Evolutionary conservation across 2,113 vertebrate species (phyloP).

Genomic region (Todiramphus saurophagus): DNA sequence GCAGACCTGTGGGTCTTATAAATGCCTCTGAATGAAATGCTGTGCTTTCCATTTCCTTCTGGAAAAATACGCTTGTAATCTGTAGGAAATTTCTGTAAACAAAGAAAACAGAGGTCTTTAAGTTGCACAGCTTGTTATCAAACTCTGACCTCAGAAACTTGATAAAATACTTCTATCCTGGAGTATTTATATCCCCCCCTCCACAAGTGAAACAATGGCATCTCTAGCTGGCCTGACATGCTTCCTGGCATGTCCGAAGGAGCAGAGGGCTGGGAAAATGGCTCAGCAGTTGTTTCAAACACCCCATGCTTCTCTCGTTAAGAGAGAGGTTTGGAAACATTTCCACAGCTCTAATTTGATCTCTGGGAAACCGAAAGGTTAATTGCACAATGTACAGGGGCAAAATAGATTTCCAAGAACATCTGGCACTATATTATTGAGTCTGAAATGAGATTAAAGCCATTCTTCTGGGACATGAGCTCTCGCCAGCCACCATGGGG

Average conservation of each 20-base stretch:
- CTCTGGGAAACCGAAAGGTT: conserved; percentile 68
- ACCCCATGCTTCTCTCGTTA: conserved; percentile 37
- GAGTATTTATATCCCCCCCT: not conserved
- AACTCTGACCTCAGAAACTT: not conserved
- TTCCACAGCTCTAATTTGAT: conserved; percentile 70
- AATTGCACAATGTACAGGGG: conserved; percentile 66
- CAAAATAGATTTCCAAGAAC: conserved; percentile 71
- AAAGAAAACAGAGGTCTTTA: not conserved
- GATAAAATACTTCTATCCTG: conserved; percentile 38
- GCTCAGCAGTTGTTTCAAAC: conserved; percentile 46
- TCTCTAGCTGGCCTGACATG: conserved; percentile 62
- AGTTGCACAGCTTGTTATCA: conserved; percentile 5
- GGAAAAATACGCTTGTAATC: not conserved
- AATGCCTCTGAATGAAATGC: not conserved
- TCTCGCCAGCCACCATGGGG: conserved; percentile 29
- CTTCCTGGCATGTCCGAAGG: conserved; percentile 44
- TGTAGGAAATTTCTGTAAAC: not conserved
- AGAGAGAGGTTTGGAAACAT: conserved; percentile 56
- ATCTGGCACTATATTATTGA: conserved; percentile 51
- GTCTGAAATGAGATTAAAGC: conserved; percentile 64
- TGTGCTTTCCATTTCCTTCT: not conserved
- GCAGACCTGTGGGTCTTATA: not conserved
- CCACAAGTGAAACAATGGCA: not conserved
- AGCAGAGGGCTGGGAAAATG: conserved; percentile 33
- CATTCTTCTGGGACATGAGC: conserved; percentile 52